Conservation (phyloP, 1,140 invertebrate species). For the Ctenoplectra terminalis region DNA sequence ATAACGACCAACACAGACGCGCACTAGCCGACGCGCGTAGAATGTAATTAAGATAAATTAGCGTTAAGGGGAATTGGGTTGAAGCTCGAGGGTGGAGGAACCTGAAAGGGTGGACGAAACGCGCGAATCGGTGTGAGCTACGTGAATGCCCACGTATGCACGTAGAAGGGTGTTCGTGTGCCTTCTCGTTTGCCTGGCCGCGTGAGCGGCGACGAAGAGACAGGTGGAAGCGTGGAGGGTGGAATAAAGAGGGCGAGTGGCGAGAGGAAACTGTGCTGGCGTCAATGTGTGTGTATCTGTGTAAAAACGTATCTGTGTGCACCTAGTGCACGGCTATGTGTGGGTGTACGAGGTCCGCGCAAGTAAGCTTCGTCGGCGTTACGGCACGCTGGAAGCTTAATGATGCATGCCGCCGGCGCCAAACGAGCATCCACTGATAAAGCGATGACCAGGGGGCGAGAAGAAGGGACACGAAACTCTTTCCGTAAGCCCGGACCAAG, state of each 20-base stretch:
- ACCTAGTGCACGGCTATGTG: neutral
- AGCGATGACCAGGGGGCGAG: conserved; percentile 68
- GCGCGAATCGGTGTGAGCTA: conserved; percentile 18
- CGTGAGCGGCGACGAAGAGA: conserved; percentile 25
- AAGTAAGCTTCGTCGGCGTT: conserved; percentile 69
- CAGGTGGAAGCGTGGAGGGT: conserved; percentile 43
- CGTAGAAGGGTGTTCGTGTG: neutral
- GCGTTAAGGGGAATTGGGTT: conserved; percentile 79
- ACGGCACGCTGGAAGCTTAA: conserved; percentile 71
- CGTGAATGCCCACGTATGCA: neutral
- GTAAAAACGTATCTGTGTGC: neutral
- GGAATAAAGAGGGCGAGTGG: conserved; percentile 51
- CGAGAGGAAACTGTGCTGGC: conserved; percentile 22
- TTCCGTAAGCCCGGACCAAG: conserved; percentile 55
- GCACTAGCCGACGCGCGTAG: conserved; percentile 76
- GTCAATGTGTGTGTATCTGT: neutral
- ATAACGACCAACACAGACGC: neutral
- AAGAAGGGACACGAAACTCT: conserved; percentile 64
- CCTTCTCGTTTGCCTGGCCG: conserved; percentile 10
- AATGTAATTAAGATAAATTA: conserved; percentile 83
- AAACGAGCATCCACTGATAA: conserved; percentile 74
- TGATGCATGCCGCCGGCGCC: conserved; percentile 72
- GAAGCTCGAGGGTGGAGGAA: conserved; percentile 66
- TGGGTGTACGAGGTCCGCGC: conserved; percentile 37
- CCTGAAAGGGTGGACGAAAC: conserved; percentile 62